These are phyloP conservation scores for Threskiornis aethiopicus DNA, from an alignment of 2,797 vertebrate species.

Conservation along the genomic window DNA sequence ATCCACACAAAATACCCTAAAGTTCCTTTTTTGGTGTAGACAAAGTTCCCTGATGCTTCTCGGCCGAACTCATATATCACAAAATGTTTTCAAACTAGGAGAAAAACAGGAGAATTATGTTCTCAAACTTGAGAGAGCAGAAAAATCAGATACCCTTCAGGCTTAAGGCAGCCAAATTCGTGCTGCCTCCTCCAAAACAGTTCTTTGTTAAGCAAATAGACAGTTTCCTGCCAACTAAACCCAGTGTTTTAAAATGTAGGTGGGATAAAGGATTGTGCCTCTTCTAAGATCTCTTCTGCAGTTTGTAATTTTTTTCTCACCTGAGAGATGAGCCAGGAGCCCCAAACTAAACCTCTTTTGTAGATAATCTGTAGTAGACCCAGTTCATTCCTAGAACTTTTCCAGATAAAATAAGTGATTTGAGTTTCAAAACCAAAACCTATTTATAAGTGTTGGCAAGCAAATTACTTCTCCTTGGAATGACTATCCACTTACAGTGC, in stretches of 20 bases:
- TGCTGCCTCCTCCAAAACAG: background rate
- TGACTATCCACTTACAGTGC: background rate
- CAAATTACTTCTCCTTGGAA: background rate
- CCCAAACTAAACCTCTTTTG: background rate
- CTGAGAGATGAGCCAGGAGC: background rate
- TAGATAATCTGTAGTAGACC: background rate
- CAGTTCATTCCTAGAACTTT: background rate
- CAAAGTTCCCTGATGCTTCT: conserved; percentile 18
- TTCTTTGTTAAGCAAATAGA: background rate
- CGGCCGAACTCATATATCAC: background rate
- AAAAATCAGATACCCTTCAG: background rate
- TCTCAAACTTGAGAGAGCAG: background rate
- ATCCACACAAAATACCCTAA: conserved; percentile 49
- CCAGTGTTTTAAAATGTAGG: background rate
- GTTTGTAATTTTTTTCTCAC: background rate
- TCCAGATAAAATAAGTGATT: background rate
- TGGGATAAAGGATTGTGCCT: background rate
- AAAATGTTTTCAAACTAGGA: conserved; percentile 40
- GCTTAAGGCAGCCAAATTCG: background rate
- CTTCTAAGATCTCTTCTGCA: background rate
- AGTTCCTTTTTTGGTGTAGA: conserved; percentile 2
- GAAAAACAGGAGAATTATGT: background rate
- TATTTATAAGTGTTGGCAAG: background rate
- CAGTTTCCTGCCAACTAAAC: background rate
- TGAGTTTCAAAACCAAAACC: background rate